Conservation (phyloP, 2,113 vertebrate species). For the Talpa occidentalis region DNA sequence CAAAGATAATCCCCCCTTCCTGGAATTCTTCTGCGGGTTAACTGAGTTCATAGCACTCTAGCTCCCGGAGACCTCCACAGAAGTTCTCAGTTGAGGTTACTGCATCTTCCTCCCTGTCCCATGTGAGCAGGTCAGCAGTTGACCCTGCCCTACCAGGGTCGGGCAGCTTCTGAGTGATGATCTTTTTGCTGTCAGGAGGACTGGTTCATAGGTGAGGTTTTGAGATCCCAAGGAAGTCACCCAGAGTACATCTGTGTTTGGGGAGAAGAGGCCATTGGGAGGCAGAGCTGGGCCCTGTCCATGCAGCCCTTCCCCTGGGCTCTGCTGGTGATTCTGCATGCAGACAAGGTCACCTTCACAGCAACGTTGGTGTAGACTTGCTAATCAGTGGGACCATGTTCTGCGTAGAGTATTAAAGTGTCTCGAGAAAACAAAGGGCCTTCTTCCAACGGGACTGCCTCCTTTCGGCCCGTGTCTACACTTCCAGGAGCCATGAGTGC, state of each 20-base stretch:
- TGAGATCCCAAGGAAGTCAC: background rate
- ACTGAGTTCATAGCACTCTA: background rate
- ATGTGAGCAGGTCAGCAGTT: rapidly evolving
- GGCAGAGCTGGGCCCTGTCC: background rate
- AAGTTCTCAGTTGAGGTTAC: background rate
- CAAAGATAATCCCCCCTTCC: background rate
- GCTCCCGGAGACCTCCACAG: background rate
- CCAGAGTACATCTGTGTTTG: background rate
- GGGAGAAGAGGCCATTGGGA: background rate
- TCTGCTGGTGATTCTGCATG: background rate
- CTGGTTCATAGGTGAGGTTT: background rate
- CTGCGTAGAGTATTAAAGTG: rapidly evolving
- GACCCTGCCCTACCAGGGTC: background rate
- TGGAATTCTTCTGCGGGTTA: background rate
- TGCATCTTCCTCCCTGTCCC: background rate
- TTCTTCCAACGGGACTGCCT: background rate
- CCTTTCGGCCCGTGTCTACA: rapidly evolving
- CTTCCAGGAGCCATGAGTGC: background rate
- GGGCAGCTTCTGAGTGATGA: background rate
- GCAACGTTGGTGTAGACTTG: rapidly evolving
- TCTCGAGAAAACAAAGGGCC: background rate
- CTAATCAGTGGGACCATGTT: rapidly evolving
- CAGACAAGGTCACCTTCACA: background rate
- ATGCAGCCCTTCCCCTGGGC: background rate
- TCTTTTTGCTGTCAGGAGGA: background rate